Percentiles rank a stretch among this genome's conserved stretches.
These are phyloP conservation scores for Drosophila santomea DNA, from an alignment of 1,140 invertebrate species.

Conservation along the genomic window DNA sequence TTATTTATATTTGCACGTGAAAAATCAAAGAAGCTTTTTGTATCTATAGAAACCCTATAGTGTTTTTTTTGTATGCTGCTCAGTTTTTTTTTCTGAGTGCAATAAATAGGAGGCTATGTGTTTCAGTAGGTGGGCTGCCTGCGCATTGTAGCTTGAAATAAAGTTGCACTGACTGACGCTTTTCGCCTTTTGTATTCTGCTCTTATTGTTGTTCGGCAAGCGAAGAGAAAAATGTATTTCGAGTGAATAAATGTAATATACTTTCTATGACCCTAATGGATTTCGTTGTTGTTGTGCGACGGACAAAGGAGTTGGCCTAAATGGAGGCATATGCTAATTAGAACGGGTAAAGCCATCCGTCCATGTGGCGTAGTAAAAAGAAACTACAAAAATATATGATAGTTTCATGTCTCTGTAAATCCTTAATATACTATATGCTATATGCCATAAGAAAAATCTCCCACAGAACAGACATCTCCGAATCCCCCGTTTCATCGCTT, in stretches of 20 bases:
- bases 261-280: constrained; percentile 65
- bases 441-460: constrained; percentile 3
- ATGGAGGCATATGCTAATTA: constrained; percentile 72
- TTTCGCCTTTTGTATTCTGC: constrained; percentile 80
- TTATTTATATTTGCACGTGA: too few species aligned
- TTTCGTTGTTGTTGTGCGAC: constrained; percentile 31
- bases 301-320: constrained; percentile 43
- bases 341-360: constrained; percentile 2
- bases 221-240: constrained; percentile 49
- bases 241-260: constrained; percentile 60
- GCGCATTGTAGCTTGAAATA: constrained; percentile 82
- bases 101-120: background rate
- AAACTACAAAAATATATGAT: background rate
- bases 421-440: background rate
- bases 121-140: constrained; percentile 20
- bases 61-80: background rate
- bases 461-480: constrained; percentile 15
- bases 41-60: too few species aligned
- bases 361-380: background rate
- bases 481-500: background rate
- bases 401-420: background rate
- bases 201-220: constrained; percentile 71
- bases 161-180: constrained; percentile 73
- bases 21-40: too few species aligned
- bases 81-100: background rate